Base-by-base conservation (phyloP, 2,888 invertebrate genomes). In the Stenolophus ochropezus region DNA sequence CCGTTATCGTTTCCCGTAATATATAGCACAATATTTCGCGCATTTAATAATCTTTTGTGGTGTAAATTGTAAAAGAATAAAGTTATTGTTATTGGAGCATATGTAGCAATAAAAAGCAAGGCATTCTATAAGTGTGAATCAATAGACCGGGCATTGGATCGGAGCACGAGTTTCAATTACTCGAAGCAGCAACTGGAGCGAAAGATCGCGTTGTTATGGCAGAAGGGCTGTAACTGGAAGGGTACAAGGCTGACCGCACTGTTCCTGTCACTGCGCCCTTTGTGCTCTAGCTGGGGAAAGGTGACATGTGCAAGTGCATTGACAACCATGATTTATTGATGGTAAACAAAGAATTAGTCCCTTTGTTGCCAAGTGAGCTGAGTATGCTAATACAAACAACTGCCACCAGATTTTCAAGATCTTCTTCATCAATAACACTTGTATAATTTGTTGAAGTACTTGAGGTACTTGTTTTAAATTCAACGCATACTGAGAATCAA, bases 211-310 rank as follows among this genome's bases (percentile, higher is more conserved):
- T 65, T 73, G 71, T 49, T 27, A 81, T 73, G 14, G 25, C 11
- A 11, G 65, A 51, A 65, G n/a, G 51, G 42, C 42, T n/a, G 21
- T 14, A 56, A 76, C 16, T 27, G 23, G 25, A 61, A 65, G 78
- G 78, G 53, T 56, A 78, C 78, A 61, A 69, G 65, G 16, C 61
- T 65, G 78, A 78, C 78, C 78, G 78, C 78, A 78, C 78, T 78
- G 78, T 78, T 78, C 61, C 78, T 78, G 61, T 47, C 77, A 65
- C 49, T 78, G 78, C 78, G 65, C 78, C 78, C 78, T 78, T 78
- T 78, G 78, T 78, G 23, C 25, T 23, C 53, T 8, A 25, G 25
- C 18, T 6, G 33, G 33, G 8, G 33, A 53, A 20, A 18, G 53
- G 20, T 53, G 18, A 8, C 53, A 20, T 53, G 20, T 20, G 53